Evolutionary conservation across 2,888 invertebrate genomes (phyloP).

Genomic region (Cantharis rufa): DNA sequence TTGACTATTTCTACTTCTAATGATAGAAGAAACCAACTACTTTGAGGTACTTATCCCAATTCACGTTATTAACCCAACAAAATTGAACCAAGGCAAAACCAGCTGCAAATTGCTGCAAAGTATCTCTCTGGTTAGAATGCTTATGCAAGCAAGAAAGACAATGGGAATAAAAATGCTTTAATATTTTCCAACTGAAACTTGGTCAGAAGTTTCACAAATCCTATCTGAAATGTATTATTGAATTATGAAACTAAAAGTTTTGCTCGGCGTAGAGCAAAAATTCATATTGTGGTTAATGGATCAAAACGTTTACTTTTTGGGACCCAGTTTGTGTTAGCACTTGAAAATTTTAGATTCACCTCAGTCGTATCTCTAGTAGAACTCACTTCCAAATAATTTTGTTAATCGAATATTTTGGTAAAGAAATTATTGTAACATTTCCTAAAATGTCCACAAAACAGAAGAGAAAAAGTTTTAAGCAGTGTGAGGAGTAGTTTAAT

Average conservation of each 20-base stretch:
- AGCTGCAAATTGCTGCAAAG: too few species aligned
- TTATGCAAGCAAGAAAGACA: not conserved
- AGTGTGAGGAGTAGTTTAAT: slow-evolving; percentile 41
- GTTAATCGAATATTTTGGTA: not conserved
- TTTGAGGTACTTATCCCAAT: too few species aligned
- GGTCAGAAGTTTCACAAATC: too few species aligned
- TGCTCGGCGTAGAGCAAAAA: not conserved
- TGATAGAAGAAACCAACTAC: too few species aligned
- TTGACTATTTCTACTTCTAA: not conserved
- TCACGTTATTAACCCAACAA: too few species aligned
- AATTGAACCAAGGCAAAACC: not conserved
- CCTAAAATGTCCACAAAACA: slow-evolving; percentile 19
- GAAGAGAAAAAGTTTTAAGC: slow-evolving; percentile 17
- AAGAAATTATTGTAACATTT: not conserved
- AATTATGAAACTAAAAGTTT: not conserved
- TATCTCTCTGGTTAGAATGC: not conserved
- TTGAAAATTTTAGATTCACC: not conserved
- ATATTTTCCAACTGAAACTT: not conserved
- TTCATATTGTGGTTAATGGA: not conserved
- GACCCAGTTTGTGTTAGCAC: not conserved
- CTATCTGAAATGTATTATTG: not conserved
- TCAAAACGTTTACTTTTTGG: not conserved
- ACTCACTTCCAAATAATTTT: not conserved
- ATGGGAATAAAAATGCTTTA: not conserved
- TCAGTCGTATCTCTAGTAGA: not conserved